Conservation (phyloP, 2,113 vertebrate species). For the Dicaeum eximium region DNA sequence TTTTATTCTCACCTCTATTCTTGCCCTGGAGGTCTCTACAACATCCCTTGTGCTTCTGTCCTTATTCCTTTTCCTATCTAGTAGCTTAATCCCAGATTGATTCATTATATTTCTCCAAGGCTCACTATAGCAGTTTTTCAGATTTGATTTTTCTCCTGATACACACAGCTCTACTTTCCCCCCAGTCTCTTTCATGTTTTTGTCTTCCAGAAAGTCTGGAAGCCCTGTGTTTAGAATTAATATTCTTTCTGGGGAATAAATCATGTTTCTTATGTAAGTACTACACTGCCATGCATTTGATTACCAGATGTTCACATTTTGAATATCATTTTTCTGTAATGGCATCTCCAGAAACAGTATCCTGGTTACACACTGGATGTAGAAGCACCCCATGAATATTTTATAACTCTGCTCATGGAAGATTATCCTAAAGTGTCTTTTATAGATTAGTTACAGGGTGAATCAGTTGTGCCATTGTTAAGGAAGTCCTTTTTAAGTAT, state of each 20-base stretch:
- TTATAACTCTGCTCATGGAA: constrained; percentile 8
- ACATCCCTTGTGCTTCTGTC: not conserved
- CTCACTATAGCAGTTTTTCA: constrained; percentile 34
- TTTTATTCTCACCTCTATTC: constrained; percentile 42
- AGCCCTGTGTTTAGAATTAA: constrained; percentile 53
- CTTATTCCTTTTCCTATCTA: constrained; percentile 6
- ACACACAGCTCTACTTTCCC: not conserved
- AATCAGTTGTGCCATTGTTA: not conserved
- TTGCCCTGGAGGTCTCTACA: constrained; percentile 22
- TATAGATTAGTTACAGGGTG: not conserved
- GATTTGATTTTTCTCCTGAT: constrained; percentile 50
- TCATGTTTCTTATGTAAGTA: constrained; percentile 46
- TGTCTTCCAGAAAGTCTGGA: constrained; percentile 48
- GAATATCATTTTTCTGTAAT: constrained; percentile 40
- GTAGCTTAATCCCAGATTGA: constrained; percentile 56
- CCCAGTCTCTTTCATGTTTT: not conserved
- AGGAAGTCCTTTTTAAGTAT: not conserved
- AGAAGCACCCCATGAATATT: constrained; percentile 38
- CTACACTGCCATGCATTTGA: constrained; percentile 33
- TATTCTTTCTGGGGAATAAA: constrained; percentile 54
- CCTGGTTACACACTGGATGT: not conserved
- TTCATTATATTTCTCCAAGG: constrained; percentile 47
- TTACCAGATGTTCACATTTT: constrained; percentile 57
- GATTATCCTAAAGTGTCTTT: not conserved
- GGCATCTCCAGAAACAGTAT: constrained; percentile 28